Conservation (phyloP, 2,113 vertebrate species). For the Ciconia maguari region DNA sequence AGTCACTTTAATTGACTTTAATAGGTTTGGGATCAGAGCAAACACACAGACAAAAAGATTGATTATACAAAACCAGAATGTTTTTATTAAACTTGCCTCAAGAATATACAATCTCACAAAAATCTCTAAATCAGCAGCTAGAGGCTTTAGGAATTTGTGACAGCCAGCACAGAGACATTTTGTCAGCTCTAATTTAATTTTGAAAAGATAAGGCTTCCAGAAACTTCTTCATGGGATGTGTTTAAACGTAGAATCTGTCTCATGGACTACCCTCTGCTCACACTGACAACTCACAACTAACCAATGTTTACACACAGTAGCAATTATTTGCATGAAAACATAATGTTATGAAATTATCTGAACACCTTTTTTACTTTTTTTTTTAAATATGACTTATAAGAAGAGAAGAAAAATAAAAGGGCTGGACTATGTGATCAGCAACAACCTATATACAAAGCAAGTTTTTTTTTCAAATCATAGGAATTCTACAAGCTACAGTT, state of each 20-base stretch:
- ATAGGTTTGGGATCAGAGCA: constrained; percentile 47
- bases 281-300: background rate
- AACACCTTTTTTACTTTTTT: background rate
- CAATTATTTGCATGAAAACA: background rate
- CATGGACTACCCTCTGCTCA: background rate
- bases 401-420: background rate
- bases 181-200: constrained; percentile 12
- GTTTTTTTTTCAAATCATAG: background rate
- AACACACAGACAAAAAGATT: constrained; percentile 47
- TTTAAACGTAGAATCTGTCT: background rate
- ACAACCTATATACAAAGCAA: background rate
- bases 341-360: background rate
- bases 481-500: background rate
- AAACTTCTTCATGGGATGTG: background rate
- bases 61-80: constrained; percentile 7
- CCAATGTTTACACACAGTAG: background rate
- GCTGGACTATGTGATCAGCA: background rate
- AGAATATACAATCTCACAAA: background rate
- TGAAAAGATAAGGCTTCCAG: background rate
- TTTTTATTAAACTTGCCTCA: constrained; percentile 24
- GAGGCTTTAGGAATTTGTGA: constrained; percentile 15
- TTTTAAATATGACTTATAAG: background rate
- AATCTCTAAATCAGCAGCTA: constrained; percentile 16
- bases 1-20: constrained; percentile 52
- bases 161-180: background rate